Base-by-base conservation (phyloP, 2,113 vertebrate species). In the Sinocyclocheilus rhinocerous region DNA sequence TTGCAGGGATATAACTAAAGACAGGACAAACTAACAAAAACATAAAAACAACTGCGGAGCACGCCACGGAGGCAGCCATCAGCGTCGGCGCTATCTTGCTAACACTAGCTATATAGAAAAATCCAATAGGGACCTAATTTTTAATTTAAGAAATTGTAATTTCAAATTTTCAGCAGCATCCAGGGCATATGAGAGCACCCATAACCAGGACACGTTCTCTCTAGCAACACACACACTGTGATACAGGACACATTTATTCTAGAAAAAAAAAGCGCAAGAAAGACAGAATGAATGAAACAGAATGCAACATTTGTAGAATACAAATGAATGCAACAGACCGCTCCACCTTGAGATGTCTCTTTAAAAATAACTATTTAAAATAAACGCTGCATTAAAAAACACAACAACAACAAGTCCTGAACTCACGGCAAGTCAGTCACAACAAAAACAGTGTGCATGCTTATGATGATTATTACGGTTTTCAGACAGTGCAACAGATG, bases 311-410 rank as follows among this genome's bases (percentile, higher is more conserved):
- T 61, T n/a, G 22, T 22, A n/a, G 57, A 61, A 61, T 61, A 8
- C 57, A 61, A n/a, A 59, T 59, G 57, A 59, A 1, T 22, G 20
- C 57, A 61, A 61, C 57, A 61, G 22, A n/a, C 7, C 3, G 2
- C 9, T 61, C 22, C 4, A 61, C 57, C 57, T 61, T n/a, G 0
- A 61, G 20, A 61, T 61, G 20, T 61, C 22, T n/a, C 57, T 59
- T 59, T 59, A 59, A 69, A 69, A 69, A 69, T 69, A 69, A 69
- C 57, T 59, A 59, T 67, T 16, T 29, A 16, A 69, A 33, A 69
- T 24, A 69, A 7, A 69, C 1, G 11, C 10, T 5, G 5, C 63
- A 33, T 33, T 33, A 69, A 29, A 67, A 69, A 59, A 59, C 2
- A 55, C 16, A 55, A 55, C 15, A 52, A 52, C 20, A 59, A 59